Base-by-base conservation (phyloP, 2,113 vertebrate genomes). In the Morone saxatilis region DNA sequence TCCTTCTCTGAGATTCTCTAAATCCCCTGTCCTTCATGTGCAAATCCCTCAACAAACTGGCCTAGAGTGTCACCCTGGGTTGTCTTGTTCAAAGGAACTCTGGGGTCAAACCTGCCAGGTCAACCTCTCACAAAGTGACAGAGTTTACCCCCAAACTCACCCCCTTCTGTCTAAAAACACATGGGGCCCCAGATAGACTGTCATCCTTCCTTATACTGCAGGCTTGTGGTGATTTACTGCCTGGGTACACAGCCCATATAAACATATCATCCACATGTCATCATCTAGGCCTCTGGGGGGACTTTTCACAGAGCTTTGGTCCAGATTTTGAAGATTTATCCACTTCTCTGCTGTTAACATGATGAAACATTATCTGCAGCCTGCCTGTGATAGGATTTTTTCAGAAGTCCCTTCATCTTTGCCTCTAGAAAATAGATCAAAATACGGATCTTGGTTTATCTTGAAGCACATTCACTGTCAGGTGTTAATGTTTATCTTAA, bases 401-500 rank as follows among this genome's bases (percentile, higher is more conserved):
- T 72, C 31, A 51, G 10, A 83, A 40, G 40, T 67, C 31, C 53
- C 69, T 78, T 86, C 70, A 90, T 86, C 81, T 84, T 68, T 54
- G 57, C 65, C 60, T 25, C 22, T 22, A 70, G 67, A 63, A 62
- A 70, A 66, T 76, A 81, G 71, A 83, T 89, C 69, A 73, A 61
- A 86, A 68, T 22, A 60, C 56, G 68, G 72, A 77, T 82, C 73
- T 83, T 20, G 57, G 80, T 87, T 92, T 88, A 90, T 91, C 89
- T 93, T 63, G 45, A 68, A 85, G 81, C 87, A 78, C 86, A 89
- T 93, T 91, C 83, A 89, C 89, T 87, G 84, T 91, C 92, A 92
- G 88, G 83, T 93, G 93, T 88, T 85, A 94, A 86, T 93, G 89
- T 93, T 94, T 93, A 91, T 94, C 78, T 90, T 88, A 68, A 84